A percentile compares a stretch with the other conserved stretches of the same genome.
Conservation (phyloP, 2,888 invertebrate genomes). For the Ceriagrion tenellum region DNA sequence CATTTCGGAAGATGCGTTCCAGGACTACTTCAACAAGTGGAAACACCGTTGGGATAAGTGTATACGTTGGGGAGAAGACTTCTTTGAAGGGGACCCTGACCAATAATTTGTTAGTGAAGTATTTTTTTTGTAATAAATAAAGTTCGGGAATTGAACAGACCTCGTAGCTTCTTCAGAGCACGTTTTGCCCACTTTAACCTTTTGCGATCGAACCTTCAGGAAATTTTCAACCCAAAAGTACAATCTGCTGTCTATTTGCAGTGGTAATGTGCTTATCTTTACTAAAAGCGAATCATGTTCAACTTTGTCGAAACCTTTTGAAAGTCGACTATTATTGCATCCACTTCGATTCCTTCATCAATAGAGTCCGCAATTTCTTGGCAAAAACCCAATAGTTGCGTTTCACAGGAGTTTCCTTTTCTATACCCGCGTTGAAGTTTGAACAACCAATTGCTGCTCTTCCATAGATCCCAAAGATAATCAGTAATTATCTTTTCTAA, state of each 20-base stretch:
- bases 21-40: too few species aligned
- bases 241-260: not conserved
- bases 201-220: not conserved
- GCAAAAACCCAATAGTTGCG: not conserved
- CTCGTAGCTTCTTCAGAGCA: too few species aligned
- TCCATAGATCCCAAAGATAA: not conserved
- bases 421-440: not conserved
- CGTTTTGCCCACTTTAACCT: not conserved
- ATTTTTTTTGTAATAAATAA: too few species aligned
- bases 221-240: not conserved
- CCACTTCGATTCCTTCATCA: not conserved
- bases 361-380: not conserved
- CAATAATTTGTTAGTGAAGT: too few species aligned
- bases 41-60: too few species aligned
- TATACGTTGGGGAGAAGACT: too few species aligned
- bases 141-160: too few species aligned
- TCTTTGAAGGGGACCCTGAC: too few species aligned
- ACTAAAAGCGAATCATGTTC: not conserved
- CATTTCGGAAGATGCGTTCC: too few species aligned
- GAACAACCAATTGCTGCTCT: not conserved
- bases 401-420: not conserved
- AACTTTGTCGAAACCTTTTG: not conserved
- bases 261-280: not conserved
- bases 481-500: not conserved
- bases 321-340: not conserved